Percentiles rank a stretch among this genome's conserved stretches.
phyloP scores from a whole-genome alignment of 2,113 vertebrate species.

The Verasper variegatus region DNA sequence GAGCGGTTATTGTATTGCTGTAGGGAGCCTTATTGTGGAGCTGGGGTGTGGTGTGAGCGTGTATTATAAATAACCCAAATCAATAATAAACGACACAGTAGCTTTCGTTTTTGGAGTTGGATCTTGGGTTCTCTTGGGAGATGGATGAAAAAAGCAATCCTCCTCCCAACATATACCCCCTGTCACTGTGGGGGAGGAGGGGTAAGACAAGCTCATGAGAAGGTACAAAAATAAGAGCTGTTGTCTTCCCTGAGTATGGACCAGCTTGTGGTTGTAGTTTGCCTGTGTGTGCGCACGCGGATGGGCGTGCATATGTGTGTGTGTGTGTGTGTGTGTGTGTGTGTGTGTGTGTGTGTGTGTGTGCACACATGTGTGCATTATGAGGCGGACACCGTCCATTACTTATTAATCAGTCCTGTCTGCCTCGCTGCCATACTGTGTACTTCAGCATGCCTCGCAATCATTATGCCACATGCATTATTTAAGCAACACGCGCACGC shows the following conservation, averaged over 20 bases:
- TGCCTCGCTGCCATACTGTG: conserved; percentile 75
- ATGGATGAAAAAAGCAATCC: conserved; percentile 55
- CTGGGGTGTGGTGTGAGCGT: conserved; percentile 32
- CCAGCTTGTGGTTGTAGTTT: conserved; percentile 49
- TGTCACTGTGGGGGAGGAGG: conserved; percentile 11
- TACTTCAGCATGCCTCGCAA: conserved; percentile 74
- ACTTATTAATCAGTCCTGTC: conserved; percentile 80
- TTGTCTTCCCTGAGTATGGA: conserved; percentile 35
- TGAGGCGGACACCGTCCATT: conserved; percentile 63
- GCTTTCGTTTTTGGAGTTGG: conserved; percentile 77
- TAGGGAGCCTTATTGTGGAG: no score
- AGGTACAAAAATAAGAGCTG: conserved; percentile 49
- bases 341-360: not conserved
- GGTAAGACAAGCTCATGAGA: conserved; percentile 9
- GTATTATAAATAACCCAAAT: conserved; percentile 84
- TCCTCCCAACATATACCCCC: not conserved
- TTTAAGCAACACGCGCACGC: conserved; percentile 67
- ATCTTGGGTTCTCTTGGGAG: conserved; percentile 62
- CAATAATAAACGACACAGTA: conserved; percentile 82
- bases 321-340: conserved; percentile 8
- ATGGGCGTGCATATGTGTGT: no score
- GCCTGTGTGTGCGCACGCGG: not conserved
- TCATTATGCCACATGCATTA: conserved; percentile 80
- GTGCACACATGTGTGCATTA: conserved; percentile 55
- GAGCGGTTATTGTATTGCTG: not conserved